phyloP scores from a whole-genome alignment of 2,797 vertebrate genomes.

The Xiphophorus birchmanni region DNA sequence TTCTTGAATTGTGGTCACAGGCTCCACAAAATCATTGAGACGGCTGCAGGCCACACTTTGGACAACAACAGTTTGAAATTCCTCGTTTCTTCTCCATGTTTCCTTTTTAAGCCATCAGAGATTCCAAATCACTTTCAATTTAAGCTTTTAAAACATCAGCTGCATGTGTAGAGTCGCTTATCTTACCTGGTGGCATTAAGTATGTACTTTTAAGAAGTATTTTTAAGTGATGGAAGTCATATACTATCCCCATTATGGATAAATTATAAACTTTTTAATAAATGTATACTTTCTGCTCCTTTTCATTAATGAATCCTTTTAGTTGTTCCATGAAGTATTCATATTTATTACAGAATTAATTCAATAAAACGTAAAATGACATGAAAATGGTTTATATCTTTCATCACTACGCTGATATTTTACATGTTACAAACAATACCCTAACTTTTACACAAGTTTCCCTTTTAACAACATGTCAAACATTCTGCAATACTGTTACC shows the following conservation, averaged over 20 bases:
- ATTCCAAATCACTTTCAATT: not conserved
- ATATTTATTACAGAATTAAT: too few species aligned
- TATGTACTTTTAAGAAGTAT: not conserved
- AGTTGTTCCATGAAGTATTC: too few species aligned
- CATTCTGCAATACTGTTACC: constrained; percentile 75
- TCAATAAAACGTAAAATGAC: too few species aligned
- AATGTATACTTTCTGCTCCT: too few species aligned
- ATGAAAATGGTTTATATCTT: not conserved
- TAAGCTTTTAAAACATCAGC: not conserved
- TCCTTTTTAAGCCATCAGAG: not conserved
- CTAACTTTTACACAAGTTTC: not conserved
- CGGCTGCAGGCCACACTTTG: not conserved
- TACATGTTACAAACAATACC: not conserved
- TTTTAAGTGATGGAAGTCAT: not conserved
- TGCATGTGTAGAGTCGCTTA: not conserved
- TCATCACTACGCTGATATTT: not conserved
- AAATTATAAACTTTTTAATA: not conserved
- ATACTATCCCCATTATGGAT: not conserved
- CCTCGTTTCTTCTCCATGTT: not conserved
- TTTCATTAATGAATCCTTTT: too few species aligned
- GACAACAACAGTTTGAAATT: not conserved
- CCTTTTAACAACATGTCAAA: not conserved
- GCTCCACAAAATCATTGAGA: not conserved
- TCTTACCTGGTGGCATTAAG: not conserved
- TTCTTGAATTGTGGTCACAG: not conserved